A percentile compares a stretch with the other conserved stretches of the same genome.
phyloP scores from a whole-genome alignment of 37 sponge, comb jelly and placozoan genomes.

The Agelas oroides region DNA sequence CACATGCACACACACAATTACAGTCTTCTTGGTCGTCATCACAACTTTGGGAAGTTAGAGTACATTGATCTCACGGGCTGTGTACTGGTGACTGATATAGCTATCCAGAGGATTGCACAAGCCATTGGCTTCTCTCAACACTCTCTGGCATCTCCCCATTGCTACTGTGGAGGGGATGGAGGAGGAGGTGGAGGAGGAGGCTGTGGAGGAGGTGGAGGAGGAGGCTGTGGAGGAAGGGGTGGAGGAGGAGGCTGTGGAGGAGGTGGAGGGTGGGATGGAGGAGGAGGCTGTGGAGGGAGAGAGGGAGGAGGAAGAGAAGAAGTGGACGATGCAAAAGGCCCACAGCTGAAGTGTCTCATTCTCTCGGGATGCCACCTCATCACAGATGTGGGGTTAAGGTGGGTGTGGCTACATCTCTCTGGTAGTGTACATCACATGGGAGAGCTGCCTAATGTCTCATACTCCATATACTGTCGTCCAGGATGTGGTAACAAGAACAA shows the following conservation, averaged over 20 bases:
- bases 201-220: background rate
- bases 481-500: too few species aligned
- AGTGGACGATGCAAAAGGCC: too few species aligned
- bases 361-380: constrained; percentile 81
- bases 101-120: constrained; percentile 71
- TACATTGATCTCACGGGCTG: constrained; percentile 77
- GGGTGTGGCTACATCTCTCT: background rate
- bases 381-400: constrained; percentile 85
- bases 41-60: constrained; percentile 40
- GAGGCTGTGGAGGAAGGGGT: background rate
- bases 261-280: background rate
- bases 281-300: constrained; percentile 6
- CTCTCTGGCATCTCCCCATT: background rate
- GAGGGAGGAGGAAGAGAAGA: background rate
- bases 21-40: constrained; percentile 13
- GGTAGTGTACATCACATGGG: too few species aligned
- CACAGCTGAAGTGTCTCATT: constrained; percentile 55
- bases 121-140: constrained; percentile 49
- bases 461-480: too few species aligned
- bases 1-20: constrained; percentile 6
- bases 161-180: constrained; percentile 1
- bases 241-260: background rate
- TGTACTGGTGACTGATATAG: constrained; percentile 63
- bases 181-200: background rate
- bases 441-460: too few species aligned